Percentiles rank a stretch among this genome's conserved stretches.
Evolutionary conservation across 2,888 invertebrate genomes (phyloP).

Genomic region (Apoda limacodes): DNA sequence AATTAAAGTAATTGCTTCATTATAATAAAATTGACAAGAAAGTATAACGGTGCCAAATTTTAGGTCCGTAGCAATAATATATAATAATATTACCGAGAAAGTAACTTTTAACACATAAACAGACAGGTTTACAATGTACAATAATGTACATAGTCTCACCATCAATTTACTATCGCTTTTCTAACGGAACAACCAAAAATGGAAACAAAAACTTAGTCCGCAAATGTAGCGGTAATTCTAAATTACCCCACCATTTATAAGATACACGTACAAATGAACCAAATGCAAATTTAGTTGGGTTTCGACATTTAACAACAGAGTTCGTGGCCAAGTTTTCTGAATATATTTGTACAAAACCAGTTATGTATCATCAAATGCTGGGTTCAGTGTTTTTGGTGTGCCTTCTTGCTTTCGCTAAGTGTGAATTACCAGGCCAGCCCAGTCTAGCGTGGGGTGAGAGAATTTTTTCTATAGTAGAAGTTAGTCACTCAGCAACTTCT

Average conservation of each 20-base stretch:
- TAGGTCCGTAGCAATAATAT: too few species aligned
- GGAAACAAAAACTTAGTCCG: too few species aligned
- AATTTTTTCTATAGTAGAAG: slow-evolving; percentile 57
- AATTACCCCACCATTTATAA: slow-evolving; percentile 56
- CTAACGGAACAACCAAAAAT: too few species aligned
- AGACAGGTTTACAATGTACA: too few species aligned
- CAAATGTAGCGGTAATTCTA: slow-evolving; percentile 69
- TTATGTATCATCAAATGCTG: slow-evolving; percentile 40
- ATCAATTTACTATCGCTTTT: too few species aligned
- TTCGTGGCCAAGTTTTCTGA: slow-evolving; percentile 28
- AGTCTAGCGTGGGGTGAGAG: slow-evolving; percentile 59
- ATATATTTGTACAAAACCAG: slow-evolving; percentile 42
- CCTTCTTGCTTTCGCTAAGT: slow-evolving; percentile 30
- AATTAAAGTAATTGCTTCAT: too few species aligned
- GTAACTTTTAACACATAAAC: too few species aligned
- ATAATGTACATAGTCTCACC: too few species aligned
- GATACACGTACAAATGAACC: slow-evolving; percentile 41
- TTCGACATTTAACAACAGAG: slow-evolving; percentile 41
- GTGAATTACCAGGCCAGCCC: slow-evolving; percentile 53
- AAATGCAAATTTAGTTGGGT: slow-evolving; percentile 47
- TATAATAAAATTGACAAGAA: too few species aligned
- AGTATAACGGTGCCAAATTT: too few species aligned
- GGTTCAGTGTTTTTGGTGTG: slow-evolving; percentile 28
- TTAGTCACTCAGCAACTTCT: slow-evolving; percentile 61
- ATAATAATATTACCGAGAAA: too few species aligned